These are phyloP conservation scores for Coturnix japonica DNA, from an alignment of 2,113 vertebrate genomes.

Conservation along the genomic window DNA sequence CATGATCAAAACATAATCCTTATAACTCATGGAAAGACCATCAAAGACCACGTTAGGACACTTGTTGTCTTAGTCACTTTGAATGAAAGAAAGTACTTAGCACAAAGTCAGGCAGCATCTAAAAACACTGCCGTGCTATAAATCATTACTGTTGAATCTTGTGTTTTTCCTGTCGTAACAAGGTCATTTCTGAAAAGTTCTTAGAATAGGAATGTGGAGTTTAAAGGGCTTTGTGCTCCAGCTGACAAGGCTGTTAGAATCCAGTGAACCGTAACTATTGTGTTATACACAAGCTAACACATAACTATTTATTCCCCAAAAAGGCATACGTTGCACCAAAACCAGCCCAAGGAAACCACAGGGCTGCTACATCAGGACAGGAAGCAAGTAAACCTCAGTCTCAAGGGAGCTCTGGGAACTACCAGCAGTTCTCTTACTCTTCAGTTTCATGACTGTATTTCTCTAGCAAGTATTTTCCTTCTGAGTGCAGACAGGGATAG, in stretches of 20 bases:
- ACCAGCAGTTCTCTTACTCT: background rate
- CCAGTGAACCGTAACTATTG: background rate
- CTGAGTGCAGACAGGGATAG: background rate
- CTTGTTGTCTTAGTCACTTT: background rate
- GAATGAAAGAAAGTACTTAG: background rate
- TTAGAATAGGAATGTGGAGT: background rate
- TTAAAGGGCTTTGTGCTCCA: background rate
- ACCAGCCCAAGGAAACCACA: background rate
- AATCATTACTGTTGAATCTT: background rate
- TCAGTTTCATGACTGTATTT: background rate
- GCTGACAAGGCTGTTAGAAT: background rate
- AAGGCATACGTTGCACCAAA: background rate
- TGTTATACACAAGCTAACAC: background rate
- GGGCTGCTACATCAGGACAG: background rate
- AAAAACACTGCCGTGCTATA: background rate
- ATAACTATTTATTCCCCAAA: background rate
- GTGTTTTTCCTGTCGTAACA: background rate
- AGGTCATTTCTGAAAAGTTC: background rate
- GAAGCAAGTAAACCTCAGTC: background rate
- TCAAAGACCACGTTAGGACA: background rate
- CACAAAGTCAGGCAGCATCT: background rate
- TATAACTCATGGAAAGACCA: background rate
- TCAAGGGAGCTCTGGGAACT: conserved; percentile 3
- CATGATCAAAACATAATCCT: background rate
- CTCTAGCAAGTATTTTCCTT: background rate